Evolutionary conservation across 1,140 invertebrate genomes (phyloP), one percentile per base, ranked within the genome.

Genomic region (fruit fly (Drosophila melanogaster)): DNA sequence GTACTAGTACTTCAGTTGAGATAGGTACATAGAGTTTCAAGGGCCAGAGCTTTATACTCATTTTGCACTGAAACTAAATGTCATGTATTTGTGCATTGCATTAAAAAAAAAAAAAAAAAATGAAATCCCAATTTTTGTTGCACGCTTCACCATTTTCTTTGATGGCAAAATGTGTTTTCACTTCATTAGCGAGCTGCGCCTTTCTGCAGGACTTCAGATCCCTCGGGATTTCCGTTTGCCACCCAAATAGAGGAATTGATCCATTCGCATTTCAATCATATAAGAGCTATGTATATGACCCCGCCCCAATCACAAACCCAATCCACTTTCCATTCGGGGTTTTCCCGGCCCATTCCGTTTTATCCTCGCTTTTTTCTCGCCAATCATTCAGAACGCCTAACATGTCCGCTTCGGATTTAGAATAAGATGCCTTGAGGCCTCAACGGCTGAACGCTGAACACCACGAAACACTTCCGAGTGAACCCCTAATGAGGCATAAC

Each of bases 221-320:
- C 60, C 60, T n/a, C 5, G 40, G 60, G 55, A 40, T 19, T 40
- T 37, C 22, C 10, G 12, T 17, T 37, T 3, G 51, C 15, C 49
- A 51, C 15, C 30, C 30, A 12, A 11, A 50, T 3, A 4, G 26
- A 22, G 35, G 37, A 22, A 43, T 15, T 11, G 59, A 50, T 50
- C 43, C 59, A 35, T 65, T 67, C 64, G 59, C 64, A 65, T 60
- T 67, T 67, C 60, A 64, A 67, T 64, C 46, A 65, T 51, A 50
- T 22, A 41, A 53, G 24, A 12, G 26, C 35, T n/a, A n/a, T n/a
- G n/a, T n/a, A n/a, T 7, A n/a, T 24, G 4, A 1, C 49, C 33
- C 19, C 19, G 5, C 53, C 37, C 37, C 22, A 22, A 10, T 6
- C 53, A 14, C 22, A 33, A 17, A 15, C n/a, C 10, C 26, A 51